Conservation (phyloP, 2,113 vertebrate species). For the Stictonetta naevosa region DNA sequence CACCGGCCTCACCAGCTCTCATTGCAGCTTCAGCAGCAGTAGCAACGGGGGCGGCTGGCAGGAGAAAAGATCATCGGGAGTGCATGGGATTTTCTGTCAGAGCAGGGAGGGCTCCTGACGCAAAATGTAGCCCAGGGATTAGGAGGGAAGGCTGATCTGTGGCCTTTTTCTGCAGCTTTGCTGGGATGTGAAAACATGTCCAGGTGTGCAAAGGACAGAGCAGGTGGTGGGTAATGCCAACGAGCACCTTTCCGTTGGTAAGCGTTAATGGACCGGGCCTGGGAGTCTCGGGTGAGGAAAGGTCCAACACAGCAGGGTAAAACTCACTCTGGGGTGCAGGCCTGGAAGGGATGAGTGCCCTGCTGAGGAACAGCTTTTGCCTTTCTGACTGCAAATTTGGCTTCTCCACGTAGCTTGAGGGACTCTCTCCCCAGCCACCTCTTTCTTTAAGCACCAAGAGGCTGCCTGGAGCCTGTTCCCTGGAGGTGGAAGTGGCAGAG, state of each 20-base stretch:
- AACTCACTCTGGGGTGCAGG: background rate
- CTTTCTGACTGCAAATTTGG: constrained; percentile 2
- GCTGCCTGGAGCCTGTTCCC: constrained; percentile 39
- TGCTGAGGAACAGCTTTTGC: background rate
- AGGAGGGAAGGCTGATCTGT: background rate
- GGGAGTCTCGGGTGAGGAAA: background rate
- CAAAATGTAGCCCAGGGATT: too few species aligned
- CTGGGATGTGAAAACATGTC: background rate
- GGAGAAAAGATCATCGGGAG: background rate
- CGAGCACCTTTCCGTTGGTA: background rate
- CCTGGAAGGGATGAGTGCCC: background rate
- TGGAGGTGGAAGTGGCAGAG: constrained; percentile 48
- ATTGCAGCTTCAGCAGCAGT: background rate
- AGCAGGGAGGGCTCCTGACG: background rate
- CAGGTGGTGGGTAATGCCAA: background rate
- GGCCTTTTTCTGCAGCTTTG: background rate
- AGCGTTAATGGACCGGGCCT: background rate
- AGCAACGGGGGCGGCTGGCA: background rate
- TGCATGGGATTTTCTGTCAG: background rate
- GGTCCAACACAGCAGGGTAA: background rate
- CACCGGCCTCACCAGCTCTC: background rate
- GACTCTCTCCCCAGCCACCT: constrained; percentile 38
- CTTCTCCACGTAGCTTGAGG: background rate
- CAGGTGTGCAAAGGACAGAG: background rate
- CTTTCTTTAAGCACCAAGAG: constrained; percentile 44